A percentile compares a stretch with the other conserved stretches of the same genome.
phyloP scores from a whole-genome alignment of 2,113 vertebrate genomes.

The Salvelinus sp. region DNA sequence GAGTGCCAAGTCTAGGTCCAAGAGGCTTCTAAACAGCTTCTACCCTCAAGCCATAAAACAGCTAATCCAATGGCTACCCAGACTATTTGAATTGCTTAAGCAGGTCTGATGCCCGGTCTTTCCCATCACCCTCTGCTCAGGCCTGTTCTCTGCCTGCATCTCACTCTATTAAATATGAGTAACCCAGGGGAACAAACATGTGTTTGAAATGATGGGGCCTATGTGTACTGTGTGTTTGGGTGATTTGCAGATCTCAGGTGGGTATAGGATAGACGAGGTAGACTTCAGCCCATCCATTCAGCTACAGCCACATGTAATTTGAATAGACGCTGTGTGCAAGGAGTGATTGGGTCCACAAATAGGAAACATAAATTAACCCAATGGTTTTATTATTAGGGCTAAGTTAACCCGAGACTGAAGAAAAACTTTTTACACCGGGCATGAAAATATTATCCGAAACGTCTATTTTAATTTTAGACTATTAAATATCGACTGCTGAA shows the following conservation, averaged over 20 bases:
- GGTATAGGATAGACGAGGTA: not conserved
- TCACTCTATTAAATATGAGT: not conserved
- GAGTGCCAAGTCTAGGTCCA: no score
- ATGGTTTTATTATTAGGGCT: not conserved
- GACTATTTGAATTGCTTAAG: no score
- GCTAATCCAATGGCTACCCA: no score
- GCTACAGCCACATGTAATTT: not conserved
- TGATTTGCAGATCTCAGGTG: not conserved
- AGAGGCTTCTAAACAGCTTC: no score
- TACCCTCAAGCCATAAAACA: no score
- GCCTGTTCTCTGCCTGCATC: not conserved
- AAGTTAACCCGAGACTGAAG: not conserved
- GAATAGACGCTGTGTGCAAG: not conserved
- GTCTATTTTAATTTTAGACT: no score
- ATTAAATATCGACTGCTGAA: not conserved
- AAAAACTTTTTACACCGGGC: no score
- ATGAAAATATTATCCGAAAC: no score
- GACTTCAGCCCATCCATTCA: not conserved
- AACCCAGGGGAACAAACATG: not conserved
- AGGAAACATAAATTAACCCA: not conserved
- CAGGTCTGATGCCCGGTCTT: not conserved
- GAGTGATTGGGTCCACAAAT: not conserved
- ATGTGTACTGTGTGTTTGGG: not conserved
- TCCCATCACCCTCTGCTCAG: not conserved
- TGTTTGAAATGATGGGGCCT: conserved; percentile 1